Conservation (phyloP, 92 coral and sea anemone genomes). For the Virgularia gustaviana region DNA sequence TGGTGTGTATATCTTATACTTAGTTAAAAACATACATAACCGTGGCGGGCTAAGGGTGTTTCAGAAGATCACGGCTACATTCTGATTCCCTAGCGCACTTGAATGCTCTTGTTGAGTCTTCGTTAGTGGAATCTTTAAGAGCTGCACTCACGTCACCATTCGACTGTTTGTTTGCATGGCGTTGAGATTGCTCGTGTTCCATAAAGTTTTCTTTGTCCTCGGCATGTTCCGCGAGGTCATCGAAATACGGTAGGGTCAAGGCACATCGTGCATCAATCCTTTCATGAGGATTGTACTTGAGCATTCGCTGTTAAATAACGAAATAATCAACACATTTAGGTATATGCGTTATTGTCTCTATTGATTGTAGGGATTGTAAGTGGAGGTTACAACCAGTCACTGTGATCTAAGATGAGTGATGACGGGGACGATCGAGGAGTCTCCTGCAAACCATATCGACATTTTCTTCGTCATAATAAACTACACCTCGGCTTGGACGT, state of each 20-base stretch:
- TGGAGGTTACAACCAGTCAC: background rate
- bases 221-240: constrained; percentile 66
- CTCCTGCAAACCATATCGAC: no score
- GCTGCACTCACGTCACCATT: constrained; percentile 20
- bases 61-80: constrained; percentile 10
- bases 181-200: background rate
- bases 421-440: no score
- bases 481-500: no score
- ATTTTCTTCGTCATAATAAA: no score
- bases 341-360: background rate
- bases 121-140: constrained; percentile 28
- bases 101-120: constrained; percentile 19
- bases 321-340: background rate
- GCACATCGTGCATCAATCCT: constrained; percentile 71
- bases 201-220: constrained; percentile 55
- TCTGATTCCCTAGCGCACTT: constrained; percentile 15
- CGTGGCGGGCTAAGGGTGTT: constrained; percentile 9
- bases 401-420: background rate
- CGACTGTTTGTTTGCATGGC: background rate
- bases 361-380: background rate
- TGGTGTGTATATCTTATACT: no score
- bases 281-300: constrained; percentile 64
- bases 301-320: constrained; percentile 58
- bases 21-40: background rate
- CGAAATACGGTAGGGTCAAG: constrained; percentile 67